A percentile compares a stretch with the other conserved stretches of the same genome.
Evolutionary conservation across 2,113 vertebrate genomes (phyloP).

Genomic region (Ranitomeya variabilis): DNA sequence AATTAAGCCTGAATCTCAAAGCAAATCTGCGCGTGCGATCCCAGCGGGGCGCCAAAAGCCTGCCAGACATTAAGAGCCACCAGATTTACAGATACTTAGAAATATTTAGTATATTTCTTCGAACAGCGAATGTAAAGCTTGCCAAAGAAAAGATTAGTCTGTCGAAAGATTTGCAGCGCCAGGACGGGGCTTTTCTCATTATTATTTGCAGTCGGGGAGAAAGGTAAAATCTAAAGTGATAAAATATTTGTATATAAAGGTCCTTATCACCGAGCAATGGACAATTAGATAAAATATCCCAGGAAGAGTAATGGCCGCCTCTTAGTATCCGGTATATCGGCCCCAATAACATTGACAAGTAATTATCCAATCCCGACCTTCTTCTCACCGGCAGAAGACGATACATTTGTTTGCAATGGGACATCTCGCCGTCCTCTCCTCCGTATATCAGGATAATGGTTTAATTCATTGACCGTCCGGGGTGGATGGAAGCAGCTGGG

Average conservation of each 20-base stretch:
- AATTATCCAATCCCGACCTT: conserved; percentile 32
- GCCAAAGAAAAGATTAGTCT: conserved; percentile 58
- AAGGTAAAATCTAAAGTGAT: conserved; percentile 26
- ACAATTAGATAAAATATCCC: conserved; percentile 44
- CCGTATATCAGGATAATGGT: conserved; percentile 26
- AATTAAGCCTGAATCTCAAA: conserved; percentile 48
- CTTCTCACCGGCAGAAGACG: not conserved
- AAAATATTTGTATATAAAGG: conserved; percentile 53
- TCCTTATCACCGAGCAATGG: conserved; percentile 18
- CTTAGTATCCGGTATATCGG: conserved; percentile 11
- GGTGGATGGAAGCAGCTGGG: conserved; percentile 24
- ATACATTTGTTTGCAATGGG: conserved; percentile 19
- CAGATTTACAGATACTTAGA: conserved; percentile 58
- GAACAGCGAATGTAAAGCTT: conserved; percentile 38
- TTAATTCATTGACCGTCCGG: conserved; percentile 32
- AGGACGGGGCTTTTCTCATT: conserved; percentile 24
- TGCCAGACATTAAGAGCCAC: conserved; percentile 45
- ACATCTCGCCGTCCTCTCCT: not conserved
- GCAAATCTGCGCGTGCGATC: conserved; percentile 35
- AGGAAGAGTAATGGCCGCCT: not conserved
- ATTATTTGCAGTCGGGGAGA: conserved; percentile 42
- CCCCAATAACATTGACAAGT: conserved; percentile 19
- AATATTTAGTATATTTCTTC: conserved; percentile 54
- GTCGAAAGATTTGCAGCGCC: conserved; percentile 38
- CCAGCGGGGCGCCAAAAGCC: conserved; percentile 27